Evolutionary conservation across 2,113 vertebrate species (phyloP).

Genomic region (Centropus bengalensis): DNA sequence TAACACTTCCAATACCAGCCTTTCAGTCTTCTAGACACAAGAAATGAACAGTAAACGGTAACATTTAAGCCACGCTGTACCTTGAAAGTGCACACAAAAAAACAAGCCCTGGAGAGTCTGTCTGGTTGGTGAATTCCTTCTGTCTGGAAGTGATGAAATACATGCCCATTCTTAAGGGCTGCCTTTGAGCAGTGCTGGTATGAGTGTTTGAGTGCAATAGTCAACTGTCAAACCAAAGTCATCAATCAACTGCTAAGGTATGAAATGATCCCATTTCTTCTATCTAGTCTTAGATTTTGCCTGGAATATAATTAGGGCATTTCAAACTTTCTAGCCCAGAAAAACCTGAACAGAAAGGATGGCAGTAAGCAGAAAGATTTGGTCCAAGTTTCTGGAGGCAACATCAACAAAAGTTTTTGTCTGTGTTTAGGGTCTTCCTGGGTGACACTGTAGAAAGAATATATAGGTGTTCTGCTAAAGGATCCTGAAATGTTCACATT

Average conservation of each 20-base stretch:
- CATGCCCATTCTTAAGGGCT: neutral
- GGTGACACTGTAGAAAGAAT: neutral
- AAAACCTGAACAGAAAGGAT: neutral
- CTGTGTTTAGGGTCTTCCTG: neutral
- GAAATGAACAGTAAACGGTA: neutral
- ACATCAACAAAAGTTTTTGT: neutral
- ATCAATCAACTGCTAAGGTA: neutral
- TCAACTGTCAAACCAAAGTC: neutral
- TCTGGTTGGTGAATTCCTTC: constrained; percentile 44
- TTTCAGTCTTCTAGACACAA: neutral
- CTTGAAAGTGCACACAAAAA: neutral
- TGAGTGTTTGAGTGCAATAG: neutral
- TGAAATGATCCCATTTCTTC: neutral
- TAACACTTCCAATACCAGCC: neutral
- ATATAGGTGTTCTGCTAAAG: neutral
- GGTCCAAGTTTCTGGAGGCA: neutral
- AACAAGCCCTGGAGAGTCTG: neutral
- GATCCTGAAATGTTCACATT: neutral
- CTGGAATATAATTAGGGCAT: neutral
- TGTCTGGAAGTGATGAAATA: constrained; percentile 31
- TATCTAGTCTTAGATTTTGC: neutral
- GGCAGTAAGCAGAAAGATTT: neutral
- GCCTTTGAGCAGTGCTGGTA: neutral
- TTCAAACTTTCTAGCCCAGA: neutral
- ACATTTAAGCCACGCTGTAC: neutral